Conservation (phyloP, 2,797 vertebrate genomes). For the Labeo calbasu region DNA sequence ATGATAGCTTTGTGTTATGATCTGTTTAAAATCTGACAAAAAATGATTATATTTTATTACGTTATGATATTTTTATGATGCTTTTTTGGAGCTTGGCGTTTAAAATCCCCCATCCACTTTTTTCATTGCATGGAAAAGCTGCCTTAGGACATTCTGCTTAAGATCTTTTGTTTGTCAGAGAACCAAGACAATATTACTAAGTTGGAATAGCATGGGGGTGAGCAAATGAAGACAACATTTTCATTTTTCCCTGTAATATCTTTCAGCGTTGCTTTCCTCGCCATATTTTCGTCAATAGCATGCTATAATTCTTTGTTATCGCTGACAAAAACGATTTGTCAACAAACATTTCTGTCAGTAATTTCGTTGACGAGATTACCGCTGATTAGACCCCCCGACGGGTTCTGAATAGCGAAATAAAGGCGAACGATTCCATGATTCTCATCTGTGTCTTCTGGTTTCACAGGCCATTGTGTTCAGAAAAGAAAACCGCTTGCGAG, state of each 20-base stretch:
- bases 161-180: background rate
- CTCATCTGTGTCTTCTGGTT: conserved; percentile 16
- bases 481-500: conserved; percentile 38
- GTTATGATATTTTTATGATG: background rate
- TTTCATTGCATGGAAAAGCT: background rate
- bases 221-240: background rate
- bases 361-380: background rate
- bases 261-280: background rate
- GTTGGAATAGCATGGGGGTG: background rate
- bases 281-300: background rate
- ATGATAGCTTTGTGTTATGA: background rate
- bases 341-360: conserved; percentile 8
- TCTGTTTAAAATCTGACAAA: background rate
- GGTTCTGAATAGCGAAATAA: conserved; percentile 3
- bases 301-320: background rate
- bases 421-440: background rate
- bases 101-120: background rate
- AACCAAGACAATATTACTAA: background rate
- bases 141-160: background rate
- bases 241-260: background rate
- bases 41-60: background rate
- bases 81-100: background rate
- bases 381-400: conserved; percentile 11
- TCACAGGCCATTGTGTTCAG: conserved; percentile 33
- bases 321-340: background rate